Evolutionary conservation across 2,888 invertebrate genomes (phyloP).

Genomic region (Diaprepes abbreviatus): DNA sequence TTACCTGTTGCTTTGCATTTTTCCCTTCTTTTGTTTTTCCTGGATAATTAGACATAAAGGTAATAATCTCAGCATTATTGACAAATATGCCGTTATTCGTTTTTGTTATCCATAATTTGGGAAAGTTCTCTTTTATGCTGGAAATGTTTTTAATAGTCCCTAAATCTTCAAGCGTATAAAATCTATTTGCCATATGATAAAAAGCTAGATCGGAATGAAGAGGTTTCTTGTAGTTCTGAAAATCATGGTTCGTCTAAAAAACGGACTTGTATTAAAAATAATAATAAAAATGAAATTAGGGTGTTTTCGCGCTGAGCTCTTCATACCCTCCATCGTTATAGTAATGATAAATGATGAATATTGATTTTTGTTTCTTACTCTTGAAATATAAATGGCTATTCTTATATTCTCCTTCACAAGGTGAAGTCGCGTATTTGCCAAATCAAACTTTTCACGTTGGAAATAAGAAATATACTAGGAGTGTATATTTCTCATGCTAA

Average conservation of each 20-base stretch:
- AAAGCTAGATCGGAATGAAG: conserved; percentile 73
- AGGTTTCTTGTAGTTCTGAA: conserved; percentile 72
- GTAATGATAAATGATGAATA: too few relatives aligned
- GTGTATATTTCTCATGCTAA: too few relatives aligned
- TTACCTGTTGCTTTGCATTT: conserved; percentile 55
- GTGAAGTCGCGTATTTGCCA: too few relatives aligned
- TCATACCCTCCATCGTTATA: too few relatives aligned
- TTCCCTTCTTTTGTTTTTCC: conserved; percentile 19
- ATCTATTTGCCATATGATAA: conserved; percentile 68
- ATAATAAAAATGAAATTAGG: too few relatives aligned
- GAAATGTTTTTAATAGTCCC: conserved; percentile 39
- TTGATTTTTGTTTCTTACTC: too few relatives aligned
- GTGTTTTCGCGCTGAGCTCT: too few relatives aligned
- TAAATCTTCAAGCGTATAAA: conserved; percentile 75
- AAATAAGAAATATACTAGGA: too few relatives aligned
- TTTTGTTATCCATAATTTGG: conserved; percentile 85
- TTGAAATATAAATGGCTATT: too few relatives aligned
- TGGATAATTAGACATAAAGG: conserved; percentile 21
- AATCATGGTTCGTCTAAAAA: conserved; percentile 76
- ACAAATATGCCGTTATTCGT: conserved; percentile 77
- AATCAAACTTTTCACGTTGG: too few relatives aligned
- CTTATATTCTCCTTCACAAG: too few relatives aligned
- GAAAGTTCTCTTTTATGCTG: conserved; percentile 72
- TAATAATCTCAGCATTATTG: conserved; percentile 83
- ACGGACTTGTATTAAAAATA: not conserved